phyloP scores from a whole-genome alignment of 2,113 vertebrate species.

The Cyanoliseus patagonus region DNA sequence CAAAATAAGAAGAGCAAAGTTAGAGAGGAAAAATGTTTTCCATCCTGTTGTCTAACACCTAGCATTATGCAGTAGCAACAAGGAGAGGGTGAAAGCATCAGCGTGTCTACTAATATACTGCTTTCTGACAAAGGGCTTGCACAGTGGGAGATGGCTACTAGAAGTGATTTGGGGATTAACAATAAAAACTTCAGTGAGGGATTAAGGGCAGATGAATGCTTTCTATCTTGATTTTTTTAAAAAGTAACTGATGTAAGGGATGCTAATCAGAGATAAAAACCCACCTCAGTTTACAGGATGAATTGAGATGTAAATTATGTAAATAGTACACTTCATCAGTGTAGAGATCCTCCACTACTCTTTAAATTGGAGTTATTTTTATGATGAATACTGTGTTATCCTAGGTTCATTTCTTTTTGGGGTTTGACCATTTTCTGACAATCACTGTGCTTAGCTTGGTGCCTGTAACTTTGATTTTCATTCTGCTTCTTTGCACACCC shows the following conservation, averaged over 20 bases:
- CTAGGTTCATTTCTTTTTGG: background rate
- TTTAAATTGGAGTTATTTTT: background rate
- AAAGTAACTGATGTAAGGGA: background rate
- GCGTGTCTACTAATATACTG: background rate
- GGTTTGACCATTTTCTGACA: background rate
- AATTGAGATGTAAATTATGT: background rate
- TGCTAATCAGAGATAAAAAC: background rate
- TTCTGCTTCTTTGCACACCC: background rate
- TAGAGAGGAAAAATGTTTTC: background rate
- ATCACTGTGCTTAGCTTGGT: background rate
- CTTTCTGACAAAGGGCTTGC: background rate
- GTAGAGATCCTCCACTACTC: background rate
- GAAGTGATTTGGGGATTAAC: background rate
- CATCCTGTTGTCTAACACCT: background rate
- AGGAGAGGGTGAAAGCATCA: background rate
- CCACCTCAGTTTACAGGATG: background rate
- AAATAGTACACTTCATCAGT: background rate
- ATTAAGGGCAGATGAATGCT: background rate
- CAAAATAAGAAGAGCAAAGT: background rate
- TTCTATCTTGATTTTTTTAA: background rate
- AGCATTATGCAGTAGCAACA: background rate
- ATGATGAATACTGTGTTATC: background rate
- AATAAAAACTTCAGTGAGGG: constrained; percentile 1
- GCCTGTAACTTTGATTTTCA: background rate
- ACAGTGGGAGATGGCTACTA: background rate